Evolutionary conservation across 2,888 invertebrate species (phyloP).

Genomic region (Latheticus oryzae): DNA sequence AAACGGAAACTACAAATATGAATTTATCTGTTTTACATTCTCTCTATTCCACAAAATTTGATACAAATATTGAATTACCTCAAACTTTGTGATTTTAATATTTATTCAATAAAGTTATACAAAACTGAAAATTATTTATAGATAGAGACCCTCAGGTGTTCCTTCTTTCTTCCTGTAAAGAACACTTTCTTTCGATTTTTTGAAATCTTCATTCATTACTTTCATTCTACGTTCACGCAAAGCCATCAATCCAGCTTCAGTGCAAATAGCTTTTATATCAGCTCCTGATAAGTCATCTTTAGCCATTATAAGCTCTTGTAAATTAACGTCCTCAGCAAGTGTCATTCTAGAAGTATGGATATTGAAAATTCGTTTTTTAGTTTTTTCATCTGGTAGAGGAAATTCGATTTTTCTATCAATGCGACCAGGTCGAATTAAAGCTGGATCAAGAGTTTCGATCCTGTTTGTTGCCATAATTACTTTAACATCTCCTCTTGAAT

Average conservation of each 20-base stretch:
- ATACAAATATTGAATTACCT: neutral
- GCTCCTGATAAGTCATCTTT: slow-evolving; percentile 99
- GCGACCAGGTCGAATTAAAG: slow-evolving; percentile 97
- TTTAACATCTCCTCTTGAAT: slow-evolving; percentile 96
- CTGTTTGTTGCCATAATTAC: slow-evolving; percentile 98
- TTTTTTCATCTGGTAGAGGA: slow-evolving; percentile 98
- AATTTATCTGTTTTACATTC: no score
- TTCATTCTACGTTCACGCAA: slow-evolving; percentile 98
- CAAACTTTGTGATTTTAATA: neutral
- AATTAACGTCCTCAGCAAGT: slow-evolving; percentile 93
- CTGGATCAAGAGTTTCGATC: slow-evolving; percentile 98
- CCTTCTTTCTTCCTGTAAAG: slow-evolving; percentile 99
- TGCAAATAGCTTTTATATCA: slow-evolving; percentile 98
- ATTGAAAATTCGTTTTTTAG: slow-evolving; percentile 94
- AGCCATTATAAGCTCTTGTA: slow-evolving; percentile 97
- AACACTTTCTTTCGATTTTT: slow-evolving; percentile 99
- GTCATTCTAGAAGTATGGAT: slow-evolving; percentile 99
- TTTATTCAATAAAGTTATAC: slow-evolving; percentile 13
- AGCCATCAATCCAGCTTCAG: slow-evolving; percentile 98
- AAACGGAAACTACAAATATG: no score
- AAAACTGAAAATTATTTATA: slow-evolving; percentile 70
- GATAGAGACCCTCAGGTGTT: slow-evolving; percentile 97
- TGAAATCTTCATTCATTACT: slow-evolving; percentile 99
- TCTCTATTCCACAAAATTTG: no score
- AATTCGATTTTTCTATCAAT: slow-evolving; percentile 99